Evolutionary conservation across 2,113 vertebrate genomes (phyloP).

Genomic region (Platichthys flesus): DNA sequence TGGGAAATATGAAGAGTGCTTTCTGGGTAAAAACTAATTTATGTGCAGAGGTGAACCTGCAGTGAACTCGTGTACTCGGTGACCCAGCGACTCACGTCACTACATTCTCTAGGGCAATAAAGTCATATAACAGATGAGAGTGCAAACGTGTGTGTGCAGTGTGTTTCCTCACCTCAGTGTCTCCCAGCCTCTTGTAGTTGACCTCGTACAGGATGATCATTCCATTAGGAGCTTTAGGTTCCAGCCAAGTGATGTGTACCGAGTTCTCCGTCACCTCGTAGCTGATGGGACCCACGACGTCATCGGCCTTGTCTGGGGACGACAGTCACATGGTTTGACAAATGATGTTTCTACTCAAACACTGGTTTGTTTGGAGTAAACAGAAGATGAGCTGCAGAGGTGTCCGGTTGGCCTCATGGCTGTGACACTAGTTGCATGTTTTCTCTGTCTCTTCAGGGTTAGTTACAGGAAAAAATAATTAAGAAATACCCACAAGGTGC

Average conservation of each 20-base stretch:
- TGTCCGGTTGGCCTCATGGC: too few relatives aligned
- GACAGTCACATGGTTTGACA: neutral
- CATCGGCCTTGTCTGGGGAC: conserved; percentile 91
- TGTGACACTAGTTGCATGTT: neutral
- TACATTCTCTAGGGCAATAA: neutral
- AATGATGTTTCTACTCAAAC: neutral
- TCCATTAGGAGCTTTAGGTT: conserved; percentile 90
- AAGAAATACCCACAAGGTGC: neutral
- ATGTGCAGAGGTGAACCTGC: conserved; percentile 7
- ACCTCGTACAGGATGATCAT: conserved; percentile 96
- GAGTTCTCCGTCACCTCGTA: conserved; percentile 86
- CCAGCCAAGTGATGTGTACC: conserved; percentile 89
- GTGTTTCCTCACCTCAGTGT: conserved; percentile 85
- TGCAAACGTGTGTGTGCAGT: conserved; percentile 13
- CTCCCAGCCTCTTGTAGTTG: conserved; percentile 89
- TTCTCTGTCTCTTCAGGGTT: neutral
- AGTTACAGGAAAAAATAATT: neutral
- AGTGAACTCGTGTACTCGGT: conserved; percentile 18
- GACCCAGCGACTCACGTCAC: neutral
- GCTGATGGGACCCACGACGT: conserved; percentile 84
- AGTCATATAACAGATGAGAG: conserved; percentile 16
- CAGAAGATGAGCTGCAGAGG: neutral
- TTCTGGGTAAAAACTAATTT: neutral
- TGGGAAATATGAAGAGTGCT: conserved; percentile 3
- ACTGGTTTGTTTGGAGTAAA: conserved; percentile 1